Evolutionary conservation across 2,113 vertebrate genomes (phyloP).

Genomic region (Ciconia stormi): DNA sequence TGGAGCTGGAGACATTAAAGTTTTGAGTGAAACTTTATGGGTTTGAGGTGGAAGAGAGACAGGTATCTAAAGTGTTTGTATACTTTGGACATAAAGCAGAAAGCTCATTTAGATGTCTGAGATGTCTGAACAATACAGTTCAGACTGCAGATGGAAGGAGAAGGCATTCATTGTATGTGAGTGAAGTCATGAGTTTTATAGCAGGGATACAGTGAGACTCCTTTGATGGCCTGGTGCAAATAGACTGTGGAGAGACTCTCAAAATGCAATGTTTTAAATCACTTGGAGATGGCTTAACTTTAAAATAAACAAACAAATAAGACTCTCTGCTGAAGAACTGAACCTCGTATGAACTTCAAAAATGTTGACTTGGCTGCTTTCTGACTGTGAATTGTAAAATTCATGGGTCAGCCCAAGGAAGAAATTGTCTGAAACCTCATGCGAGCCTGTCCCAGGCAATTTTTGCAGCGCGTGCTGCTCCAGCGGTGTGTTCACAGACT

Average conservation of each 20-base stretch:
- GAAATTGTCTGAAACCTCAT: background rate
- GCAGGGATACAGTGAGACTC: background rate
- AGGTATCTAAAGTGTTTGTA: background rate
- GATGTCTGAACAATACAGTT: background rate
- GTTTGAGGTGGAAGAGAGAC: background rate
- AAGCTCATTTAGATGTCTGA: background rate
- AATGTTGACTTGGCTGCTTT: background rate
- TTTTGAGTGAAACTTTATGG: background rate
- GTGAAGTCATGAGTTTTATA: background rate
- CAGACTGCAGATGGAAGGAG: background rate
- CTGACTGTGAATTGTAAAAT: background rate
- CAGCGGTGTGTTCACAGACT: background rate
- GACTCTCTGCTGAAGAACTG: background rate
- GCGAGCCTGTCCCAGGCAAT: background rate
- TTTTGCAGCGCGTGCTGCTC: background rate
- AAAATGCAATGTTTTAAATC: background rate
- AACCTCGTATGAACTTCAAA: background rate
- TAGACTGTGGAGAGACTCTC: background rate
- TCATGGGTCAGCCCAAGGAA: background rate
- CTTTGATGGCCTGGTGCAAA: background rate
- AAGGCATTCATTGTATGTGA: background rate
- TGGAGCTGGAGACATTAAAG: background rate
- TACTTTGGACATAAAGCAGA: background rate
- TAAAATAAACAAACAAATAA: background rate
- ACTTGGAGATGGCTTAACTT: background rate